A percentile compares a stretch with the other conserved stretches of the same genome.
These are phyloP conservation scores for Polypedilum vanderplanki DNA, from an alignment of 1,140 invertebrate genomes.

Conservation along the genomic window DNA sequence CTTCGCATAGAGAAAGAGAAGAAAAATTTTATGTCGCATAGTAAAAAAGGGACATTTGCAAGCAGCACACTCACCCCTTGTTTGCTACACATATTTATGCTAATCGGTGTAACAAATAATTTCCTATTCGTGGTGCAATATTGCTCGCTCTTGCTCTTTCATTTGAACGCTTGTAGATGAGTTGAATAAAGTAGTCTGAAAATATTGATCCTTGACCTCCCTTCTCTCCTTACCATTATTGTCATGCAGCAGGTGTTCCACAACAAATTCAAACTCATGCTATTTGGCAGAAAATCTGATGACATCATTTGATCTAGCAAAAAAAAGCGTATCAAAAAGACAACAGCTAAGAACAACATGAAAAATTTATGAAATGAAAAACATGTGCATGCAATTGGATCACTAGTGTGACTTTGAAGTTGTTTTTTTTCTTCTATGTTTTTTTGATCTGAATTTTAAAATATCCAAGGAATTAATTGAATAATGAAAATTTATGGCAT, in stretches of 20 bases:
- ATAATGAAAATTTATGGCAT: not conserved
- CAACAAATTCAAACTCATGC: slow-evolving; percentile 7
- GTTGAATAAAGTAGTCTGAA: not conserved
- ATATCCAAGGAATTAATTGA: not conserved
- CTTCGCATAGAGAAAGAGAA: not conserved
- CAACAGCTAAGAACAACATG: not conserved
- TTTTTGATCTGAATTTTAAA: not conserved
- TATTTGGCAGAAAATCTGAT: slow-evolving; percentile 16
- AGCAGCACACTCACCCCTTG: not conserved
- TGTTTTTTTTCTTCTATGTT: not conserved
- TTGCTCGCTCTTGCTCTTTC: not conserved
- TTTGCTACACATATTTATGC: slow-evolving; percentile 15
- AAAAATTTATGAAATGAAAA: slow-evolving; percentile 9
- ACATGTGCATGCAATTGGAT: not conserved
- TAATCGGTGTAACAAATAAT: slow-evolving; percentile 24
- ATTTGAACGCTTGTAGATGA: not conserved
- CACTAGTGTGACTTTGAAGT: not conserved
- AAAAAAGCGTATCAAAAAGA: not conserved
- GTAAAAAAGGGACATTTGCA: not conserved
- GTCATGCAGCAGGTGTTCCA: slow-evolving; percentile 22
- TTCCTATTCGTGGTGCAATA: slow-evolving; percentile 23
- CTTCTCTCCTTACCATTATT: not conserved
- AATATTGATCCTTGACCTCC: slow-evolving; percentile 21
- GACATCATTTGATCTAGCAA: slow-evolving; percentile 13
- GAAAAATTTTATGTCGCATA: not conserved